phyloP scores from a whole-genome alignment of 2,797 vertebrate genomes.

The Leptoclinus maculatus region DNA sequence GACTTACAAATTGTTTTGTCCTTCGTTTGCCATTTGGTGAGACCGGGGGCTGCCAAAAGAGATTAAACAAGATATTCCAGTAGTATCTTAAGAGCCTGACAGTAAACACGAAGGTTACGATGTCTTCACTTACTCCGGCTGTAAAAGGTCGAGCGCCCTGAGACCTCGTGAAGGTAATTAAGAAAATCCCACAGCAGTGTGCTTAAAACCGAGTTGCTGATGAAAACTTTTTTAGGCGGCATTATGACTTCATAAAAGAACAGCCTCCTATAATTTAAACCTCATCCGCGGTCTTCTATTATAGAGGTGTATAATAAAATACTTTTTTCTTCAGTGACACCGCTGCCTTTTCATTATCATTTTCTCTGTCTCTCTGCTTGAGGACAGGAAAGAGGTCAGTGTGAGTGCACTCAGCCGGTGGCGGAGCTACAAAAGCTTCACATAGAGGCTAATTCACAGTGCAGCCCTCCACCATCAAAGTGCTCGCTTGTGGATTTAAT shows the following conservation, averaged over 20 bases:
- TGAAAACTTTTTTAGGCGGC: constrained; percentile 24
- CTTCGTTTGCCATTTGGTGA: background rate
- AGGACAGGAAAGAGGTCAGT: constrained; percentile 68
- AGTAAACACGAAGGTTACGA: background rate
- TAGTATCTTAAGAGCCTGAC: background rate
- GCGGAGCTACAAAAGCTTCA: constrained; percentile 68
- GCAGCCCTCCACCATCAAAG: constrained; percentile 71
- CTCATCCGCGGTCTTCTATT: constrained; percentile 10
- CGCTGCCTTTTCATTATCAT: constrained; percentile 57
- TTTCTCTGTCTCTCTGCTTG: constrained; percentile 52
- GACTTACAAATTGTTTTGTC: background rate
- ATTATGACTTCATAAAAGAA: constrained; percentile 33
- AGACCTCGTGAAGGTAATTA: constrained; percentile 21
- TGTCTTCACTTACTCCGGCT: background rate
- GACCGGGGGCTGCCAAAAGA: background rate
- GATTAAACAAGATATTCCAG: background rate
- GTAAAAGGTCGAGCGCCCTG: constrained; percentile 1
- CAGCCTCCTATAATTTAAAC: constrained; percentile 28
- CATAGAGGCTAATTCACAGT: constrained; percentile 70
- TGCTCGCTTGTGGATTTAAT: constrained; percentile 76
- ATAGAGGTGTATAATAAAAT: constrained; percentile 35
- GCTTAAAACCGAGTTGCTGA: constrained; percentile 10
- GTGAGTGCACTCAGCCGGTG: constrained; percentile 71
- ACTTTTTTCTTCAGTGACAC: constrained; percentile 19
- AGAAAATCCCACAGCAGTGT: constrained; percentile 13